Evolutionary conservation across 2,888 invertebrate species (phyloP).

Genomic region (Mythimna impura): DNA sequence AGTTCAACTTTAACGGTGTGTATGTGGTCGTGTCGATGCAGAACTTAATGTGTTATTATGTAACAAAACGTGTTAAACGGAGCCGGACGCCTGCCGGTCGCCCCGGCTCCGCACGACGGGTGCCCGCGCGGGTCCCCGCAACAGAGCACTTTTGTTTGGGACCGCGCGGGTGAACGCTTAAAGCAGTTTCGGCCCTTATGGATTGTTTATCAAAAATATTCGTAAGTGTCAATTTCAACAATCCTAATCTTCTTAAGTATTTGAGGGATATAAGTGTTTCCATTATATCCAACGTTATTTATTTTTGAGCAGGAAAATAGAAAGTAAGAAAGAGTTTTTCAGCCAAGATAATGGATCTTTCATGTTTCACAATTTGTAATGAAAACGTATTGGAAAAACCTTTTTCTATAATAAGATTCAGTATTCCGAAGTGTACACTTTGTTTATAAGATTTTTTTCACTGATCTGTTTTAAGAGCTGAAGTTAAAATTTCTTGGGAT

Average conservation of each 20-base stretch:
- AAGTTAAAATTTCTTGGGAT: background rate
- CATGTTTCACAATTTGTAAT: background rate
- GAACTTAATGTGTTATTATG: too few relatives aligned
- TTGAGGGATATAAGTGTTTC: background rate
- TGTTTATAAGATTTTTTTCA: background rate
- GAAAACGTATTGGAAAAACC: background rate
- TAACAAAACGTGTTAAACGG: too few relatives aligned
- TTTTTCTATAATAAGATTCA: background rate
- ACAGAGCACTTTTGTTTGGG: too few relatives aligned
- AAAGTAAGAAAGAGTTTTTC: background rate
- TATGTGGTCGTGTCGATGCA: too few relatives aligned
- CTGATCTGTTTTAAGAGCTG: background rate
- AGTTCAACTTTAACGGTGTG: too few relatives aligned
- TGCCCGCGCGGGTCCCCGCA: too few relatives aligned
- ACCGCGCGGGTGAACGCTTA: too few relatives aligned
- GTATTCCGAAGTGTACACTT: background rate
- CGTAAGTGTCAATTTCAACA: background rate
- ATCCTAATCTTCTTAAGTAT: background rate
- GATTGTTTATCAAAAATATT: background rate
- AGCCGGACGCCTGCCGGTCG: too few relatives aligned
- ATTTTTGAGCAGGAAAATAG: background rate
- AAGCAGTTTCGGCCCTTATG: too few relatives aligned
- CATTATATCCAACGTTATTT: background rate
- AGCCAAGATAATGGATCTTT: slow-evolving; percentile 10
- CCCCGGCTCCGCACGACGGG: too few relatives aligned